phyloP scores from a whole-genome alignment of 2,113 vertebrate species.

The Dascyllus trimaculatus region DNA sequence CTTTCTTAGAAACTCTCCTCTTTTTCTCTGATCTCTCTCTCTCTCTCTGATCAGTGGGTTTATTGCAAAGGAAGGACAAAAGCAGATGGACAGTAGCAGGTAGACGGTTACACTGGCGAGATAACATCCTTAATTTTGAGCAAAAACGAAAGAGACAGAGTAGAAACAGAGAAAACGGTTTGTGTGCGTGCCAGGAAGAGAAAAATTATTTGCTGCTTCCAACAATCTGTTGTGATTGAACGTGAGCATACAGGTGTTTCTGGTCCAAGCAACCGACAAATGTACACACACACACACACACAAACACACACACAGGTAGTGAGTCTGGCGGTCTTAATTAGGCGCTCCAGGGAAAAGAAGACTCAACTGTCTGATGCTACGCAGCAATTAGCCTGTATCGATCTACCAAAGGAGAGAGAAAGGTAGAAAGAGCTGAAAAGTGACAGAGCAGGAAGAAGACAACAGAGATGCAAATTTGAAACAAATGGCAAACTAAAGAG shows the following conservation, averaged over 20 bases:
- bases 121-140: too few relatives aligned
- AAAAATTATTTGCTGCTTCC: too few relatives aligned
- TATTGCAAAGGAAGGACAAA: background rate
- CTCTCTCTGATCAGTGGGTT: background rate
- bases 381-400: slow-evolving; percentile 70
- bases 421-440: background rate
- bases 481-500: background rate
- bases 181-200: too few relatives aligned
- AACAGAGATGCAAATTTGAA: background rate
- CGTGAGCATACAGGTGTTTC: background rate
- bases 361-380: slow-evolving; percentile 46
- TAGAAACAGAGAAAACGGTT: too few relatives aligned
- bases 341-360: slow-evolving; percentile 58
- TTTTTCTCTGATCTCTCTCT: too few relatives aligned
- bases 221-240: background rate
- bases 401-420: slow-evolving; percentile 42
- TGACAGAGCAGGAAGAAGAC: slow-evolving; percentile 6
- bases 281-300: background rate
- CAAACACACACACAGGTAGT: background rate
- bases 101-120: too few relatives aligned
- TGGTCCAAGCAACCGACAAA: background rate
- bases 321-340: slow-evolving; percentile 61
- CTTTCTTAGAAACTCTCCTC: background rate
- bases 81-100: background rate
- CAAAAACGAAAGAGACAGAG: too few relatives aligned